These are phyloP conservation scores for Radopholus similis DNA, from an alignment of 1,140 invertebrate genomes.

Conservation along the genomic window DNA sequence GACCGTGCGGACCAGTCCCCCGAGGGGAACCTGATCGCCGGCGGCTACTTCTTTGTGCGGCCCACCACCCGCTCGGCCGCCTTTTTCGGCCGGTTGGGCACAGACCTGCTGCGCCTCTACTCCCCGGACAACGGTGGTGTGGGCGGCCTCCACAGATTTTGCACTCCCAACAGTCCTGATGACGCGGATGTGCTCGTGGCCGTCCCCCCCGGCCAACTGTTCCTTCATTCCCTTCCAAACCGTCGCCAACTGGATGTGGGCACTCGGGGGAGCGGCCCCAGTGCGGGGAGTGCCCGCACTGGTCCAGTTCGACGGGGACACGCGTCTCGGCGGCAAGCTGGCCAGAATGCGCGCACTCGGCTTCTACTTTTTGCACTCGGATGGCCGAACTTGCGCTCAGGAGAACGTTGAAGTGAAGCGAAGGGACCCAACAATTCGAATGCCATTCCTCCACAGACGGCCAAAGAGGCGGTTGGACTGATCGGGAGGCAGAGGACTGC, in stretches of 20 bases:
- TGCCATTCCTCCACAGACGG: not conserved
- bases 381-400: slow-evolving; percentile 43
- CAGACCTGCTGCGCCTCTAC: slow-evolving; percentile 25
- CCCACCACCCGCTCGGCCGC: slow-evolving; percentile 15
- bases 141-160: not conserved
- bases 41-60: slow-evolving; percentile 35
- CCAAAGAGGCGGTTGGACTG: not conserved
- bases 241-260: slow-evolving; percentile 57
- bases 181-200: slow-evolving; percentile 29
- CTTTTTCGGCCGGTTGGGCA: slow-evolving; percentile 28
- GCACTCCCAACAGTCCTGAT: too few species aligned
- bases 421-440: not conserved
- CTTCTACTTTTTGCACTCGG: slow-evolving; percentile 50
- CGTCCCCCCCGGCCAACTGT: slow-evolving; percentile 26
- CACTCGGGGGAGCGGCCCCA: slow-evolving; percentile 29
- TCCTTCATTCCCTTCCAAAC: slow-evolving; percentile 40
- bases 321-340: slow-evolving; percentile 53
- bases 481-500: not conserved
- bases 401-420: slow-evolving; percentile 32
- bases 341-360: slow-evolving; percentile 47
- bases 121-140: slow-evolving; percentile 26
- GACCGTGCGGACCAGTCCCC: slow-evolving; percentile 33
- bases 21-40: slow-evolving; percentile 34
- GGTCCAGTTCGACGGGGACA: slow-evolving; percentile 57
- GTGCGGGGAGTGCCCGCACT: slow-evolving; percentile 34